A percentile compares a stretch with the other conserved stretches of the same genome.
Conservation (phyloP, 2,113 vertebrate genomes). For the Apeltes quadracus region DNA sequence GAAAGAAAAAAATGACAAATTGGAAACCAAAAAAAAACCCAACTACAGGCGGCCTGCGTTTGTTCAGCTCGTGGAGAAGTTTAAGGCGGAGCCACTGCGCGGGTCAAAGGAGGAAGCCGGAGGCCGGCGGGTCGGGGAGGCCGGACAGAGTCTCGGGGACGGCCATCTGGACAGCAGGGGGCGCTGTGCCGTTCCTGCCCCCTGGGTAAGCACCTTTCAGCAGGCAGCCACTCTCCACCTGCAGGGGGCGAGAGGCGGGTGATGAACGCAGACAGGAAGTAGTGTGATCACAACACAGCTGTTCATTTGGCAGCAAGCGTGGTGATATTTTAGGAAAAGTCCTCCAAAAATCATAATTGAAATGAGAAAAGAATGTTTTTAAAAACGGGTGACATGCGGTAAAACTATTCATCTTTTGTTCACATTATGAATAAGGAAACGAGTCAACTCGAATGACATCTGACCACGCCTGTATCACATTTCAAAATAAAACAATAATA, state of each 20-base stretch:
- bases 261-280: not conserved
- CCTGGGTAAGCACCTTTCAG: conserved; percentile 52
- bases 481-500: no score
- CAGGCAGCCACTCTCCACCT: conserved; percentile 75
- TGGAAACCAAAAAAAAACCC: not conserved
- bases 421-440: no score
- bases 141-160: conserved; percentile 55
- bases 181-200: conserved; percentile 49
- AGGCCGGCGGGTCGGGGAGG: conserved; percentile 62
- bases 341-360: no score
- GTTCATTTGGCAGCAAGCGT: no score
- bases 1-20: conserved; percentile 3
- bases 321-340: no score
- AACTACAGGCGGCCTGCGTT: conserved; percentile 40
- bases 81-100: conserved; percentile 68
- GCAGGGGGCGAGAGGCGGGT: not conserved
- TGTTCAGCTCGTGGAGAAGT: conserved; percentile 32
- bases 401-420: no score
- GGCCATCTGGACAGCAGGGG: conserved; percentile 58
- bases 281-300: no score
- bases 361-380: no score
- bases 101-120: conserved; percentile 76
- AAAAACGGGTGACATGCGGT: no score
- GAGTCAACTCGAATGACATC: no score
- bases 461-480: no score